Conservation (phyloP, 2,113 vertebrate species). For the Brachypteracias leptosomus region DNA sequence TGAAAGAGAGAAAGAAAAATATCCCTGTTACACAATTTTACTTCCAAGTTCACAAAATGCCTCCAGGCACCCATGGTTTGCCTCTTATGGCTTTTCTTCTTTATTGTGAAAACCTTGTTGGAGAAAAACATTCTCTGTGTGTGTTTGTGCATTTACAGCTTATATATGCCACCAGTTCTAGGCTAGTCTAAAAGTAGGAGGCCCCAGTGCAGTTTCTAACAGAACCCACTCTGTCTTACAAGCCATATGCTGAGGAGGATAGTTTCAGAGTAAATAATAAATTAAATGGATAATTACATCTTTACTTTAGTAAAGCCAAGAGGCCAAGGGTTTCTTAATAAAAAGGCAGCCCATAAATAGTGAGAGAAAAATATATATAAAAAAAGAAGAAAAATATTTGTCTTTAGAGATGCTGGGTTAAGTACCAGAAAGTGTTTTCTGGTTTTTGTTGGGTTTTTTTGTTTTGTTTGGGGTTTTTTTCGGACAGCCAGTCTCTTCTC, state of each 20-base stretch:
- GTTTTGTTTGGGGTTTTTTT: neutral
- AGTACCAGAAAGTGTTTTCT: neutral
- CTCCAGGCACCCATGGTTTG: neutral
- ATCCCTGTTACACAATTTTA: neutral
- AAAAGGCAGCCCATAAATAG: neutral
- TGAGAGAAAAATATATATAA: neutral
- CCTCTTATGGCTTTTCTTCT: neutral
- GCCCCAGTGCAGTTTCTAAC: neutral
- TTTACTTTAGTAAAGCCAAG: neutral
- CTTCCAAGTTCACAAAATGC: neutral
- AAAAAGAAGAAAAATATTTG: neutral
- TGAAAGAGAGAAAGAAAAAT: neutral
- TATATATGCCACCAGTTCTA: neutral
- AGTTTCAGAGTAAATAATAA: conserved; percentile 18
- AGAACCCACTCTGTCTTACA: neutral
- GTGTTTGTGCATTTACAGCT: neutral
- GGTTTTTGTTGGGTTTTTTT: no score
- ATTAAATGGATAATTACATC: neutral
- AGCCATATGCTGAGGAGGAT: neutral
- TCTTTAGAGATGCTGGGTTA: neutral
- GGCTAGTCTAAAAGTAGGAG: neutral
- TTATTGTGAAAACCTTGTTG: neutral
- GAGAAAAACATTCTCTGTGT: neutral
- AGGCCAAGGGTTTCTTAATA: neutral
- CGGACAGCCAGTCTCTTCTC: neutral